These are phyloP conservation scores for Clarias pachynema DNA, from an alignment of 2,797 vertebrate species.

Conservation along the genomic window DNA sequence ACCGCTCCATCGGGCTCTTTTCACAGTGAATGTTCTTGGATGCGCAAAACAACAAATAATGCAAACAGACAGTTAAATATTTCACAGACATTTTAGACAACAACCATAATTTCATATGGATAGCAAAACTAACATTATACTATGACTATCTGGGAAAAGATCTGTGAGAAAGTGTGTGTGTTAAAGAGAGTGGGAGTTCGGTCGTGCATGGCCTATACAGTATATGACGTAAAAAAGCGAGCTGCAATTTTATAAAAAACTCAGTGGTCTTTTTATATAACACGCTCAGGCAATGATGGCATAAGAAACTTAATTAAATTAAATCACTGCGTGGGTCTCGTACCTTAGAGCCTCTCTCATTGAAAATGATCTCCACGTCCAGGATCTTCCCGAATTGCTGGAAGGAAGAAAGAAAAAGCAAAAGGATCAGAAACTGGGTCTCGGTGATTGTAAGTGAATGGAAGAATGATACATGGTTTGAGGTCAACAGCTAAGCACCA, in stretches of 20 bases:
- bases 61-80: too few relatives aligned
- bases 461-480: neutral
- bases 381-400: conserved; percentile 86
- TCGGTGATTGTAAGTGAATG: neutral
- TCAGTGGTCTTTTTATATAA: conserved; percentile 15
- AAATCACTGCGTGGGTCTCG: conserved; percentile 27
- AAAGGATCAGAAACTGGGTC: neutral
- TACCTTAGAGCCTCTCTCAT: conserved; percentile 84
- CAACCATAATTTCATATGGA: neutral
- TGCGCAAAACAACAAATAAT: too few relatives aligned
- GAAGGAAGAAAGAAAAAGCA: conserved; percentile 7
- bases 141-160: neutral
- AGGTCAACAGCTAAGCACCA: conserved; percentile 20
- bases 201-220: neutral
- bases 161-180: neutral
- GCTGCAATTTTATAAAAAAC: conserved; percentile 5
- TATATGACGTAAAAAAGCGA: neutral
- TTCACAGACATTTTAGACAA: neutral
- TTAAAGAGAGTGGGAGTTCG: neutral
- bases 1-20: too few relatives aligned
- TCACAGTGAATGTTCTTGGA: too few relatives aligned
- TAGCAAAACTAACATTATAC: neutral
- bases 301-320: neutral
- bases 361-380: conserved; percentile 85
- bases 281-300: neutral